phyloP scores from a whole-genome alignment of 2,113 vertebrate species.

The Regulus satrapa region DNA sequence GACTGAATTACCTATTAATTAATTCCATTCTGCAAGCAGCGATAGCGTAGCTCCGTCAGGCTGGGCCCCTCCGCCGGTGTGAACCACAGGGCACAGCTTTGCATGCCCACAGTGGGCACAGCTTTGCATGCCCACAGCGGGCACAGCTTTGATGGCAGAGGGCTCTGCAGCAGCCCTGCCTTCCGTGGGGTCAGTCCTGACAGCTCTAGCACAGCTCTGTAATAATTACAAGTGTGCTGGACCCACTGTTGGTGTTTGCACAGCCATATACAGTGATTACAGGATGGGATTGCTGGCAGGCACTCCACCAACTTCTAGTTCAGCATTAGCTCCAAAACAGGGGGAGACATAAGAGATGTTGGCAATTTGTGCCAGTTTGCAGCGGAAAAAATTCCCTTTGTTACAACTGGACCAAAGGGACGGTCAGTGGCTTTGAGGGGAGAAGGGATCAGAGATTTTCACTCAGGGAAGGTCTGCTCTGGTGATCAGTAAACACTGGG shows the following conservation, averaged over 20 bases:
- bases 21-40: too few species aligned
- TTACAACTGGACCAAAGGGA: too few species aligned
- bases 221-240: not conserved
- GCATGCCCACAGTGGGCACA: not conserved
- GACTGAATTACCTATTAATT: too few species aligned
- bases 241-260: rapidly evolving
- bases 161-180: not conserved
- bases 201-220: not conserved
- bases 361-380: too few species aligned
- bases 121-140: not conserved
- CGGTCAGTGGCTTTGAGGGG: not conserved
- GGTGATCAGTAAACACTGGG: not conserved
- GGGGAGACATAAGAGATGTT: too few species aligned
- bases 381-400: too few species aligned
- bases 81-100: not conserved
- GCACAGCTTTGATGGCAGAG: not conserved
- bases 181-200: not conserved
- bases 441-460: not conserved
- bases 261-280: too few species aligned
- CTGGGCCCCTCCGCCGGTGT: not conserved
- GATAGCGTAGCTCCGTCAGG: not conserved
- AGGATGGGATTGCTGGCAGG: too few species aligned
- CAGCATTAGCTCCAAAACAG: too few species aligned
- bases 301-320: too few species aligned
- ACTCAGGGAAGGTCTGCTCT: not conserved